Evolutionary conservation across 2,113 vertebrate genomes (phyloP).

Genomic region (Catharus fuscescens): DNA sequence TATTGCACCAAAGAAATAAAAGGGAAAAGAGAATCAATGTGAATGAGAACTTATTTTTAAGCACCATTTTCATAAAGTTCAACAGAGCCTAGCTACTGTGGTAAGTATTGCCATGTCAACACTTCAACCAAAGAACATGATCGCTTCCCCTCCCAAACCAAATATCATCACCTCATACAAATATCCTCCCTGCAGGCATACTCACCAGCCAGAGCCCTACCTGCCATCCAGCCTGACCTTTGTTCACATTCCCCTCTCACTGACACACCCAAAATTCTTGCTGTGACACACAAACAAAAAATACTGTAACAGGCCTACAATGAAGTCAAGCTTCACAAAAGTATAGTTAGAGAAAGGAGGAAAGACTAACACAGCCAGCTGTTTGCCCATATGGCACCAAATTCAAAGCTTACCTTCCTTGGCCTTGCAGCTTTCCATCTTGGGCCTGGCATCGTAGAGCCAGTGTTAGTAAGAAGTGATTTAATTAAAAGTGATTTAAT

Average conservation of each 20-base stretch:
- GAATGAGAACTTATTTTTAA: not conserved
- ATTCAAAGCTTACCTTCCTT: not conserved
- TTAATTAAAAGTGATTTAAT: not conserved
- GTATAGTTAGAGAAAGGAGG: not conserved
- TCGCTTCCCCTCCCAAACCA: constrained; percentile 40
- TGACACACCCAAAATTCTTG: not conserved
- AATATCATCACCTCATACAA: constrained; percentile 7
- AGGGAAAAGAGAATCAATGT: not conserved
- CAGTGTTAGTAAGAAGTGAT: not conserved
- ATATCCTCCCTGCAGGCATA: not conserved
- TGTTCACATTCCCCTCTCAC: not conserved
- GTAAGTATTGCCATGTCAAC: not conserved
- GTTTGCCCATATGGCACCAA: not conserved
- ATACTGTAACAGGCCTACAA: not conserved
- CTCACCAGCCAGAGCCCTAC: not conserved
- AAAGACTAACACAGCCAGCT: not conserved
- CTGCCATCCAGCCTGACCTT: constrained; percentile 8
- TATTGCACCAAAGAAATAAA: not conserved
- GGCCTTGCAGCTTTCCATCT: not conserved
- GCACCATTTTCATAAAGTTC: not conserved
- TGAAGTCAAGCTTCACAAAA: not conserved
- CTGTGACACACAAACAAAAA: not conserved
- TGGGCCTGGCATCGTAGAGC: not conserved
- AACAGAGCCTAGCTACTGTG: not conserved
- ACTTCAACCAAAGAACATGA: not conserved